Evolutionary conservation across 2,888 invertebrate genomes (phyloP).

Genomic region (Drosophila antonietae): DNA sequence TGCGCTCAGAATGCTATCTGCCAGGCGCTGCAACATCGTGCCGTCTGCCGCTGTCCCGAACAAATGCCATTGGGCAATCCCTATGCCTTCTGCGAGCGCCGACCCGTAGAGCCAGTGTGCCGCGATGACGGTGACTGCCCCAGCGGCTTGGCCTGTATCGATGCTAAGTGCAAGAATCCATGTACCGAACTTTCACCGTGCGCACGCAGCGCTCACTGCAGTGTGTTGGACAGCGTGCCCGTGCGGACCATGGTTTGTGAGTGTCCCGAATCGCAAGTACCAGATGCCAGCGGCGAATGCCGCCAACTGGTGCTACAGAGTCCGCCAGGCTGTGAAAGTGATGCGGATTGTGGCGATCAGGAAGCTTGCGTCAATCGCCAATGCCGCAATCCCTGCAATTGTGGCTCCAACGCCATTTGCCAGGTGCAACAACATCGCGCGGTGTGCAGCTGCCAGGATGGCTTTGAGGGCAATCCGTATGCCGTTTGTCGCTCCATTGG

Average conservation of each 20-base stretch:
- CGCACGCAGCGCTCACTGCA: conserved; percentile 90
- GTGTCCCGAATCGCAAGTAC: conserved; percentile 93
- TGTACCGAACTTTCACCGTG: conserved; percentile 92
- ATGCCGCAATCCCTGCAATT: conserved; percentile 94
- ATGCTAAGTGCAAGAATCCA: conserved; percentile 91
- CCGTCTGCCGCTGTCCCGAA: conserved; percentile 93
- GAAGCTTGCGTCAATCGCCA: conserved; percentile 94
- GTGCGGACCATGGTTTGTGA: conserved; percentile 95
- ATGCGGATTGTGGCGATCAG: conserved; percentile 90
- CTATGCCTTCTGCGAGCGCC: conserved; percentile 89
- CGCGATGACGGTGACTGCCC: conserved; percentile 92
- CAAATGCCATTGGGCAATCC: conserved; percentile 92
- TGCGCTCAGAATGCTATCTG: conserved; percentile 94
- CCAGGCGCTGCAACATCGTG: conserved; percentile 91
- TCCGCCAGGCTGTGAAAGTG: conserved; percentile 91
- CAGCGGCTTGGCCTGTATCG: conserved; percentile 92
- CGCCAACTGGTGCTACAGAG: conserved; percentile 89
- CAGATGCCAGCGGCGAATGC: conserved; percentile 92
- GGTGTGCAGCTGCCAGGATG: conserved; percentile 93
- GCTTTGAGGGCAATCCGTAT: conserved; percentile 94
- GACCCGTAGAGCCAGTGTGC: conserved; percentile 88
- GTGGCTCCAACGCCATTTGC: conserved; percentile 93
- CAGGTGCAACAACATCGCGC: conserved; percentile 93
- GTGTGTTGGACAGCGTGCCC: conserved; percentile 93
- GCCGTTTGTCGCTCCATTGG: conserved; percentile 92